Conservation (phyloP, 1,140 invertebrate genomes). For the Pseudomyrmex concolor region DNA sequence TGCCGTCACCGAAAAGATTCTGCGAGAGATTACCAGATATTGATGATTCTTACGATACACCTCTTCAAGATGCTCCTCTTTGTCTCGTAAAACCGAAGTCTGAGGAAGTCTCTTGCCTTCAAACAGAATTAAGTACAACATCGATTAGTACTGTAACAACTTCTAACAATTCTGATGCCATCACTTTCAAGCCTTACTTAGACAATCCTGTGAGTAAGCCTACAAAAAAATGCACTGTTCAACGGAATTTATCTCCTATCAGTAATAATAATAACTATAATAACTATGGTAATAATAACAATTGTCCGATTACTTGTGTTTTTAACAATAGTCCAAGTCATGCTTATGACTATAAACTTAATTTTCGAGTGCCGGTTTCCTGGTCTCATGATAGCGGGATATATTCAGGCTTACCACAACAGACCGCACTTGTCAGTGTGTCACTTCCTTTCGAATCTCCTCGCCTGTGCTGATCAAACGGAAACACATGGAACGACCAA, state of each 20-base stretch:
- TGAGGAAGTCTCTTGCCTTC: conserved; percentile 47
- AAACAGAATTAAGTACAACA: conserved; percentile 80
- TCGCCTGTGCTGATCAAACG: neutral
- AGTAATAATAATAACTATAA: conserved; percentile 72
- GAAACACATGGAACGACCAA: neutral
- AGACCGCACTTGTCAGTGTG: conserved; percentile 82
- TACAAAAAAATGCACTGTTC: conserved; percentile 54
- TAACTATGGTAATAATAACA: conserved; percentile 77
- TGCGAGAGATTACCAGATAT: conserved; percentile 54
- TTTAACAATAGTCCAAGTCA: conserved; percentile 76
- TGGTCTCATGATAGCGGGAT: conserved; percentile 70
- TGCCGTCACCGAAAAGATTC: conserved; percentile 69
- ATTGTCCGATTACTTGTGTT: conserved; percentile 79
- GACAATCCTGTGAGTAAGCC: conserved; percentile 85
- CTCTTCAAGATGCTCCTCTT: conserved; percentile 81
- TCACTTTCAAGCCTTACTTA: conserved; percentile 89
- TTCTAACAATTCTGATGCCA: conserved; percentile 80
- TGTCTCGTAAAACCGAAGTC: conserved; percentile 82
- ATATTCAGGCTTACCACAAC: conserved; percentile 75
- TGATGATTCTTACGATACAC: conserved; percentile 60
- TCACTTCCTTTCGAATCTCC: conserved; percentile 60
- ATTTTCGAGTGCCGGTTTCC: conserved; percentile 78
- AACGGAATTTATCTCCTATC: conserved; percentile 60
- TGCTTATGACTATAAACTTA: conserved; percentile 78
- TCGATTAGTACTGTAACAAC: conserved; percentile 68